These are phyloP conservation scores for Heliornis fulica DNA, from an alignment of 2,113 vertebrate genomes.

Conservation along the genomic window DNA sequence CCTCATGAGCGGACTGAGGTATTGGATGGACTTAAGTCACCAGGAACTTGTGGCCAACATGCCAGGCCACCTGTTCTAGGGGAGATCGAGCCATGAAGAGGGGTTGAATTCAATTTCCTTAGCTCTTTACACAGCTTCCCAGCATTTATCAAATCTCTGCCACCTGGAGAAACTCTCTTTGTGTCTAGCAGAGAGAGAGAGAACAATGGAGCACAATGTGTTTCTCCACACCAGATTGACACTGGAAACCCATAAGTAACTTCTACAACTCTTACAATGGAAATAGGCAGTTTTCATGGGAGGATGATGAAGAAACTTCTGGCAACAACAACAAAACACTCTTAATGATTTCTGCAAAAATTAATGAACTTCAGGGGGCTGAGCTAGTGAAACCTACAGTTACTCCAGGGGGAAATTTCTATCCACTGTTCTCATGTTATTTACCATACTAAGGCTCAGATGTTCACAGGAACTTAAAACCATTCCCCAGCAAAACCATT, in stretches of 20 bases:
- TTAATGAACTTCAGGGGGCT: neutral
- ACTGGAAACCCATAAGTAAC: neutral
- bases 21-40: neutral
- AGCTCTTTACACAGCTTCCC: neutral
- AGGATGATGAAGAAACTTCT: neutral
- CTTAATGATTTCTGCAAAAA: neutral
- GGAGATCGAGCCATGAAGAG: neutral
- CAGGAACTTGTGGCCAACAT: neutral
- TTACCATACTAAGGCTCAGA: neutral
- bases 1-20: neutral
- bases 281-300: neutral
- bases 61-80: slow-evolving; percentile 48
- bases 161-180: neutral
- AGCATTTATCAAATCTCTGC: neutral
- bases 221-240: neutral
- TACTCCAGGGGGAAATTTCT: neutral
- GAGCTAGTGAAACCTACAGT: neutral
- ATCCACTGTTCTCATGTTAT: neutral
- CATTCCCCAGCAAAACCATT: neutral
- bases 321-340: neutral
- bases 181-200: neutral
- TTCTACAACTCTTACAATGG: neutral
- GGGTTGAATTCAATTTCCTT: neutral
- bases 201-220: neutral
- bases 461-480: neutral